A percentile compares a stretch with the other conserved stretches of the same genome.
Evolutionary conservation across 2,888 invertebrate species (phyloP).

Genomic region (Malacosoma neustria): DNA sequence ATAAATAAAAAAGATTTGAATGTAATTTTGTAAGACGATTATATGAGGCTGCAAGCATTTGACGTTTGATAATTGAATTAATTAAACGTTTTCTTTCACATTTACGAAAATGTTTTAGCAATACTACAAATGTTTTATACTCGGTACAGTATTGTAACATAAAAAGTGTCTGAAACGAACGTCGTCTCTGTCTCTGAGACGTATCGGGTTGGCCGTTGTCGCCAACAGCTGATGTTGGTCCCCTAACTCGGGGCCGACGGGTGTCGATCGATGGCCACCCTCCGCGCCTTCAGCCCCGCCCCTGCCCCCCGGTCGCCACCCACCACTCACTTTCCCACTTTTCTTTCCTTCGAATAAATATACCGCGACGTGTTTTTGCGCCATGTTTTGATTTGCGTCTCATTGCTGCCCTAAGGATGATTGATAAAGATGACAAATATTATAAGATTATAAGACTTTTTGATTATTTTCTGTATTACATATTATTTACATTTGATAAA

Average conservation of each 20-base stretch:
- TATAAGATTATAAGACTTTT: conserved; percentile 9
- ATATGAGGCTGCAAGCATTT: too few species aligned
- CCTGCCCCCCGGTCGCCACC: conserved; percentile 44
- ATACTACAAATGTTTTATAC: too few species aligned
- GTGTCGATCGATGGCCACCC: conserved; percentile 65
- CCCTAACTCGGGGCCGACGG: conserved; percentile 34
- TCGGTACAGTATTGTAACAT: too few species aligned
- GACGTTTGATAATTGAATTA: too few species aligned
- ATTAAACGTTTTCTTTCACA: too few species aligned
- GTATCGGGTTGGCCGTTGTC: conserved; percentile 27
- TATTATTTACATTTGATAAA: too few species aligned
- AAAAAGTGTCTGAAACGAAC: conserved; percentile 7
- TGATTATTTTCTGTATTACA: too few species aligned
- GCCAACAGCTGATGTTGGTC: conserved; percentile 61
- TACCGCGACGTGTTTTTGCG: conserved; percentile 22
- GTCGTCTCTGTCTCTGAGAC: conserved; percentile 13
- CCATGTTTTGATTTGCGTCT: conserved; percentile 31
- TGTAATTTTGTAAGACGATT: too few species aligned
- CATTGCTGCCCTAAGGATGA: conserved; percentile 30
- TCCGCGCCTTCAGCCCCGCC: conserved; percentile 19
- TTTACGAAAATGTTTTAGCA: too few species aligned
- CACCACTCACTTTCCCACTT: conserved; percentile 59
- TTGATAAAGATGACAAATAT: conserved; percentile 32
- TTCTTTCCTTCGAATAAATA: conserved; percentile 47
- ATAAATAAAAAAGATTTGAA: too few species aligned